A percentile compares a stretch with the other conserved stretches of the same genome.
Conservation (phyloP, 2,888 invertebrate species). For the Globia sparganii region DNA sequence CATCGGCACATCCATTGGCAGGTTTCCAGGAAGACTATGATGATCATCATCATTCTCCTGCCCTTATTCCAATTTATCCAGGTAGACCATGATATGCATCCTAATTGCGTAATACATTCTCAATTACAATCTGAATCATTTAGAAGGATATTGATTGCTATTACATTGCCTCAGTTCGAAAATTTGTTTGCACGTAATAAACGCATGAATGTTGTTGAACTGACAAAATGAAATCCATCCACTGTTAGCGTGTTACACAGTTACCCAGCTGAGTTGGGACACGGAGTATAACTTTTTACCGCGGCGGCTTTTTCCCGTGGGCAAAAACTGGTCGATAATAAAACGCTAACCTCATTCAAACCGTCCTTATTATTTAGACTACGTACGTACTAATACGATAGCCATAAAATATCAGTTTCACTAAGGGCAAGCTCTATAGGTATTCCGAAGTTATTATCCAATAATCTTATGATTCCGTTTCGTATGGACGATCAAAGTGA, state of each 20-base stretch:
- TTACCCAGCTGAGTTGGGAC: not conserved
- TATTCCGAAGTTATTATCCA: slow-evolving; percentile 42
- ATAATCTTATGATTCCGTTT: slow-evolving; percentile 56
- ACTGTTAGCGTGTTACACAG: no score
- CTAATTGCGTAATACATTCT: no score
- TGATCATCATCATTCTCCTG: no score
- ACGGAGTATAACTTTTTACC: not conserved
- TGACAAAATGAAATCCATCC: not conserved
- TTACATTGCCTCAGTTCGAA: no score
- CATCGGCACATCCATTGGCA: not conserved
- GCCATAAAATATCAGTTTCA: slow-evolving; percentile 52
- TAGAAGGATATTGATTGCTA: no score
- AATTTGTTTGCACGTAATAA: no score
- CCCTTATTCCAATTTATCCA: no score
- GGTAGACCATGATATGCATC: not conserved
- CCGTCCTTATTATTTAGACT: slow-evolving; percentile 27
- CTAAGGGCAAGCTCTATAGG: slow-evolving; percentile 38
- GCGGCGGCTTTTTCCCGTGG: not conserved
- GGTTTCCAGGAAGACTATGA: no score
- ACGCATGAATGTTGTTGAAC: no score
- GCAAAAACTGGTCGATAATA: slow-evolving; percentile 10
- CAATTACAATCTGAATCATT: no score
- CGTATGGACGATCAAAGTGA: slow-evolving; percentile 50
- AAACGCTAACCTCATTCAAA: slow-evolving; percentile 30
- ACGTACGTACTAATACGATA: slow-evolving; percentile 36